Evolutionary conservation across 1,140 invertebrate genomes (phyloP), one percentile per base, ranked within the genome.

Genomic region (Rhyacophila brunnea): DNA sequence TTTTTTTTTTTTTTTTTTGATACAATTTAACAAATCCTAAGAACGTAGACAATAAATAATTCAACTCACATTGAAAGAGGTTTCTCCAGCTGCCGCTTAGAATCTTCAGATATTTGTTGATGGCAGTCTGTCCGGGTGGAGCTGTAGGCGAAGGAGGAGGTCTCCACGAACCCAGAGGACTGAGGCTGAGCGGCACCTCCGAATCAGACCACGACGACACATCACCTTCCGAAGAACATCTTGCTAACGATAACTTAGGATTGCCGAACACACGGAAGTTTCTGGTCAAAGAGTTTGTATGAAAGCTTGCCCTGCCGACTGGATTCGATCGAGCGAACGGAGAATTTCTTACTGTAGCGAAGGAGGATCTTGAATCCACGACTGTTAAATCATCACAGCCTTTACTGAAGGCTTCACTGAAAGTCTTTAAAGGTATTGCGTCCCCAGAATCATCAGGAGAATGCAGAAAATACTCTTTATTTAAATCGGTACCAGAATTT

Each of bases 51-150:
- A 23, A 11, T 1, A 42, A 32, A 46, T 19, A 54, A 65, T 18
- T 64, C 65, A 67, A 85, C 83, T 84, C 80, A 85, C 83, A 74
- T 80, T 82, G 77, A 61, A 85, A 75, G 51, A 85, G 77, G 70
- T 85, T 85, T 69, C 82, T 85, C 83, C 83, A 85, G 67, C 81
- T 83, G 23, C 83, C 83, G 64, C 81, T 81, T 42, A 84, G 75
- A 6, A 79, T 82, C 45, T 80, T 78, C 28, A 85, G 79, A 68
- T 82, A 85, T 63, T 81, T 79, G 68, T 82, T 81, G 60, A 83
- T 74, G 17, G 78, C 79, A 35, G 81, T 75, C 20, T 75, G 76
- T 14, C 73, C 70, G 4, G 68, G 46, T 45, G 52, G 1, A n/a
- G 11, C n/a, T 34, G 20, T 23, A 32, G 46, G 7, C 45, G 52